These are phyloP conservation scores for Phoenicopterus ruber DNA, from an alignment of 2,113 vertebrate species.

Conservation along the genomic window DNA sequence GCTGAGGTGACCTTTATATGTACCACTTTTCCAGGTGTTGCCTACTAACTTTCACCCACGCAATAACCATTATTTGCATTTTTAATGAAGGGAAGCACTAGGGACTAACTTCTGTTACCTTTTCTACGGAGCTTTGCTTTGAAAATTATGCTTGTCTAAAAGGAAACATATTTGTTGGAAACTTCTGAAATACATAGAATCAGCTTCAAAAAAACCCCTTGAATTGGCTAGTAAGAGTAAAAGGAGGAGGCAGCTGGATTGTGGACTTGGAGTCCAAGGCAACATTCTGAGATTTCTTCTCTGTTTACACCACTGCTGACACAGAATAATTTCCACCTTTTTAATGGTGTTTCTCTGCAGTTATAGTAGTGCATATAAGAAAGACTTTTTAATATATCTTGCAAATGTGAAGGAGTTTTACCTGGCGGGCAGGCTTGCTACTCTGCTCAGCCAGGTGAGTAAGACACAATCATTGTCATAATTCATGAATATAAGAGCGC, in stretches of 20 bases:
- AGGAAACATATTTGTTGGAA: neutral
- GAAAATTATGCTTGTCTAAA: neutral
- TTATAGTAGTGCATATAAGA: neutral
- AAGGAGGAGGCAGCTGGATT: neutral
- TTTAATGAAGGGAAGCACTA: neutral
- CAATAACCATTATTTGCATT: neutral
- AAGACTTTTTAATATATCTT: neutral
- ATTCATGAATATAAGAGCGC: neutral
- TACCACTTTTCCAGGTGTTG: neutral
- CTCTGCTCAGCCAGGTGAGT: neutral
- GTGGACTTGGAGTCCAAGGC: neutral
- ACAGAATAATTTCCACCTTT: neutral
- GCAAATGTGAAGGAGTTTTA: neutral
- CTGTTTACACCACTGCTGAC: neutral
- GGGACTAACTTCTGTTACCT: neutral
- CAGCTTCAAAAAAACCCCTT: rapidly evolving
- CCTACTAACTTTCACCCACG: neutral
- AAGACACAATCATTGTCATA: neutral
- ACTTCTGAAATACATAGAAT: neutral
- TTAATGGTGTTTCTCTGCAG: neutral
- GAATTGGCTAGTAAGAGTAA: neutral
- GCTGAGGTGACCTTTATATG: conserved; percentile 23
- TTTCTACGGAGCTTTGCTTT: neutral
- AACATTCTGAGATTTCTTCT: neutral
- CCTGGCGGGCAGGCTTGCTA: neutral